These are phyloP conservation scores for Platycheirus rosarum DNA, from an alignment of 2,888 invertebrate species.

Conservation along the genomic window DNA sequence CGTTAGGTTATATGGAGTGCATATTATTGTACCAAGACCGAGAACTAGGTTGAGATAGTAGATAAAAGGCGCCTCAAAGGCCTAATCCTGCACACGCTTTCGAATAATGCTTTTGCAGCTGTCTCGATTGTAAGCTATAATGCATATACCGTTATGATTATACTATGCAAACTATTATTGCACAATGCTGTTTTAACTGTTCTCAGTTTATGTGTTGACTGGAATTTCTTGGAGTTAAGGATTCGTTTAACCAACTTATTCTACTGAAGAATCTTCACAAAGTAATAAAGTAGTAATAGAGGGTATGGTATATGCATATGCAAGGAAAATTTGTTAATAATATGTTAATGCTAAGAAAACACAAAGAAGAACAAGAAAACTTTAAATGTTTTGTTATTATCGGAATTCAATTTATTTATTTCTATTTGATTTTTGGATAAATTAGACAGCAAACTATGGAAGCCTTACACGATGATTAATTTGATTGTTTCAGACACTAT, in stretches of 20 bases:
- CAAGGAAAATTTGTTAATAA: too few species aligned
- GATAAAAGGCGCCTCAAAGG: slow-evolving; percentile 21
- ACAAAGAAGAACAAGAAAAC: too few species aligned
- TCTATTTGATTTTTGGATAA: too few species aligned
- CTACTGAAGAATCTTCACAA: not conserved
- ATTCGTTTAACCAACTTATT: not conserved
- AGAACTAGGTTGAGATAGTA: slow-evolving; percentile 34
- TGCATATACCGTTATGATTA: slow-evolving; percentile 24
- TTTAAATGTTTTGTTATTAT: too few species aligned
- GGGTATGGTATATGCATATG: too few species aligned
- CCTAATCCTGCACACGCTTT: slow-evolving; percentile 35
- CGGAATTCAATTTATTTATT: too few species aligned
- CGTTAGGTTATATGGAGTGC: slow-evolving; percentile 12
- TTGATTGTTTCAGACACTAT: too few species aligned
- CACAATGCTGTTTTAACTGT: slow-evolving; percentile 34
- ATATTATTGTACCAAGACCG: slow-evolving; percentile 31
- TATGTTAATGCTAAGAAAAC: too few species aligned
- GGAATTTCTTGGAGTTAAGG: not conserved
- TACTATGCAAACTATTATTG: slow-evolving; percentile 55
- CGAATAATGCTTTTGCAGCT: slow-evolving; percentile 51
- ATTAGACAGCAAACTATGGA: too few species aligned
- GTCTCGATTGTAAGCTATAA: slow-evolving; percentile 24
- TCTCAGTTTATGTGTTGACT: slow-evolving; percentile 10
- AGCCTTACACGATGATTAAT: too few species aligned
- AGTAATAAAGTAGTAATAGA: too few species aligned